Evolutionary conservation across 2,888 invertebrate genomes (phyloP).

Genomic region (Dione juno): DNA sequence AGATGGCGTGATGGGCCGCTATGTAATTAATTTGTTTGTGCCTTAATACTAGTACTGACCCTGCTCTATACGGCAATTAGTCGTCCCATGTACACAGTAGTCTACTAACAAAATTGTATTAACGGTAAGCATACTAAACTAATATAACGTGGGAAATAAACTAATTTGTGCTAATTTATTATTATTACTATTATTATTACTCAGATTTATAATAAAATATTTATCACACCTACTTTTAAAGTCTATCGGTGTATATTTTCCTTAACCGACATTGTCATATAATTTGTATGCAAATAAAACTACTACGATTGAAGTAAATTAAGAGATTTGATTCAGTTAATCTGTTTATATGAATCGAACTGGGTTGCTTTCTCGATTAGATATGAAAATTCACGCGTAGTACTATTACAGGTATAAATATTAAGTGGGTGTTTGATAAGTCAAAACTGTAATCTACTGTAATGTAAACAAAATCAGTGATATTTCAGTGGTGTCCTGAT

Average conservation of each 20-base stretch:
- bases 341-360: conserved; percentile 17
- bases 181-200: not conserved
- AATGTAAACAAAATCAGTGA: conserved; percentile 18
- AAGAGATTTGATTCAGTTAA: conserved; percentile 31
- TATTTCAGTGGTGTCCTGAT: conserved; percentile 33
- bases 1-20: conserved; percentile 40
- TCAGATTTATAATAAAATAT: not conserved
- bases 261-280: conserved; percentile 6
- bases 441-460: conserved; percentile 13
- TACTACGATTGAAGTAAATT: conserved; percentile 37
- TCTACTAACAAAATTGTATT: conserved; percentile 1
- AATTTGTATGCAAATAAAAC: not conserved
- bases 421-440: not conserved
- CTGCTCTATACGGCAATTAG: conserved; percentile 8
- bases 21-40: conserved; percentile 58
- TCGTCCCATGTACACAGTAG: too few species aligned
- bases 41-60: conserved; percentile 40
- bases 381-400: conserved; percentile 43
- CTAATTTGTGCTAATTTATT: not conserved
- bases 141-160: not conserved
- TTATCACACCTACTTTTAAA: not conserved
- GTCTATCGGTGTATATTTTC: not conserved
- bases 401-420: conserved; percentile 26
- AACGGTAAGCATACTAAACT: not conserved
- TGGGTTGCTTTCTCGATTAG: conserved; percentile 44